A percentile compares a stretch with the other conserved stretches of the same genome.
Conservation (phyloP, 2,888 invertebrate species). For the Cremastobaeus sp. region DNA sequence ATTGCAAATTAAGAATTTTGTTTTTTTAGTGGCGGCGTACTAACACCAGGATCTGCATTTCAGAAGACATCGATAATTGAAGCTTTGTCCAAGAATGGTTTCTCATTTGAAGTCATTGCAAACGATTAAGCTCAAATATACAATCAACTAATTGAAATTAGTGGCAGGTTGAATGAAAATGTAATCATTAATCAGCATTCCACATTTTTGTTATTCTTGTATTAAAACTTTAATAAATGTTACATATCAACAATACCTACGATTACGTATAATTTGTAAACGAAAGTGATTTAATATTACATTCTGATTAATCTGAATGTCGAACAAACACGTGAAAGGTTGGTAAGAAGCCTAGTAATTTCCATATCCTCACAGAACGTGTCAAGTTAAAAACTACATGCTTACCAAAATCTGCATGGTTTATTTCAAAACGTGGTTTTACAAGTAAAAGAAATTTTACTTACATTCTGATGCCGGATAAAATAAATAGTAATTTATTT, state of each 20-base stretch:
- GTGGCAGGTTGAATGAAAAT: background rate
- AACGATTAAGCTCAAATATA: background rate
- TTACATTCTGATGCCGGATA: background rate
- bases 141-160: background rate
- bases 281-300: background rate
- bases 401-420: no score
- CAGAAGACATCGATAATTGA: constrained; percentile 87
- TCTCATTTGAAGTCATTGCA: constrained; percentile 84
- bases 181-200: background rate
- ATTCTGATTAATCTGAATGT: no score
- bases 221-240: constrained; percentile 40
- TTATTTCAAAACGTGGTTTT: no score
- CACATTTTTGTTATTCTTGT: constrained; percentile 36
- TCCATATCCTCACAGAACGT: no score
- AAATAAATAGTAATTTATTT: constrained; percentile 17
- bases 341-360: no score
- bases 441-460: no score
- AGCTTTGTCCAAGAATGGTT: constrained; percentile 85
- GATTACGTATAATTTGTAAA: background rate
- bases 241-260: constrained; percentile 12
- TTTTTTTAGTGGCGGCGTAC: constrained; percentile 88
- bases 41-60: constrained; percentile 92
- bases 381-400: no score
- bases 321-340: no score
- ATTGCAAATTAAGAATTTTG: no score